Base-by-base conservation (phyloP, 2,888 invertebrate species). In the Geotrupes spiniger region DNA sequence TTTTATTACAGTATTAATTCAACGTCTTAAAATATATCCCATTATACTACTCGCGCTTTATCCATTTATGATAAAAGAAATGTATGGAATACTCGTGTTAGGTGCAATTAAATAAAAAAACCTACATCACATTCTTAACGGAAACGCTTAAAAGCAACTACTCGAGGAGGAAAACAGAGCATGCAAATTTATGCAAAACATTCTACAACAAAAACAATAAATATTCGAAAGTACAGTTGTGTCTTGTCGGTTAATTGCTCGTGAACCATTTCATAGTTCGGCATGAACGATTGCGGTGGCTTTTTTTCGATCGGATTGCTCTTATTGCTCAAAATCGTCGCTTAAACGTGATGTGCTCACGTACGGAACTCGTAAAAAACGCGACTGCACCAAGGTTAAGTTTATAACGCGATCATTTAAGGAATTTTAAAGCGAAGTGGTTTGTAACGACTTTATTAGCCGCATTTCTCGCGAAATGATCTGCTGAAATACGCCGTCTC, bases 381-480 rank as follows among this genome's bases (percentile, higher is more conserved):
- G 21, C 21, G 21, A 21, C 21, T 21, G n/a, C n/a, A n/a, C 6
- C 21, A 21, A 21, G 21, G 21, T 21, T 21, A 21, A 21, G 21
- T 21, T 21, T 21, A 21, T 28, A 42, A 42, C 14, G 42, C 31
- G 16, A 21, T 33, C 36, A 25, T 42, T 42, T 25, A 33, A 42
- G 42, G 33, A 33, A 42, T 42, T 42, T 42, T 42, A 21, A 42
- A 42, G 42, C 11, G 33, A 17, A 42, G 36, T 33, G 42, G 33
- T 42, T 33, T 14, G 42, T 44, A 40, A 46, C 46, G 39, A 29
- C 46, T 46, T 46, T 40, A 46, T 46, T 40, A 33, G 41, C 36
- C 31, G 26, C 46, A 36, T 29, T 40, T 40, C 40, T 36, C 31
- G 39, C 31, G 36, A 33, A 46, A 46, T 39, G 21, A 46, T 28